Percentiles rank a stretch among this genome's conserved stretches.
Conservation (phyloP, 1,140 invertebrate species). For the Conus betulinus region DNA sequence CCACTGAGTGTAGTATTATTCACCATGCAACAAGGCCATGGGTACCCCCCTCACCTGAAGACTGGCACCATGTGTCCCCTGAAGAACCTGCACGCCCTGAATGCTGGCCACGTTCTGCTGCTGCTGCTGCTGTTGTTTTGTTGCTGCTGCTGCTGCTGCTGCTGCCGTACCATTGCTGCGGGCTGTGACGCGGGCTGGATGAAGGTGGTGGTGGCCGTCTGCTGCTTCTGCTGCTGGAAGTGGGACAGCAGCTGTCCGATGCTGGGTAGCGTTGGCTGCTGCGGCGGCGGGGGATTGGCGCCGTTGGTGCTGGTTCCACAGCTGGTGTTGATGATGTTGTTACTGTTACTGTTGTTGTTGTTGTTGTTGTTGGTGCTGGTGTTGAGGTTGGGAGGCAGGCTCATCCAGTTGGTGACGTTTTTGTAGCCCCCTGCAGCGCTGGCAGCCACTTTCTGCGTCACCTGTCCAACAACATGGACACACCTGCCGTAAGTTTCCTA, state of each 20-base stretch:
- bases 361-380: constrained; percentile 11
- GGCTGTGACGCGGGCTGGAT: constrained; percentile 18
- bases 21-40: no score
- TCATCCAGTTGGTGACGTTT: constrained; percentile 41
- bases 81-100: constrained; percentile 18
- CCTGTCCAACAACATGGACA: neutral
- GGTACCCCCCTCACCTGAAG: neutral
- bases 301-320: neutral
- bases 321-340: constrained; percentile 25
- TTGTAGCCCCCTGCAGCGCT: constrained; percentile 21
- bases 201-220: constrained; percentile 36
- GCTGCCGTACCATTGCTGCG: constrained; percentile 22
- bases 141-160: constrained; percentile 35
- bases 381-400: constrained; percentile 26
- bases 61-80: neutral
- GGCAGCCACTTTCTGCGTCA: constrained; percentile 25
- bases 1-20: no score
- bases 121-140: constrained; percentile 33
- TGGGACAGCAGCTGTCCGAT: constrained; percentile 60
- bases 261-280: constrained; percentile 50
- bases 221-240: constrained; percentile 58
- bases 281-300: neutral
- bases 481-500: no score
- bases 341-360: constrained; percentile 19
- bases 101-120: constrained; percentile 24